Conservation (phyloP, 2,888 invertebrate genomes). For the Charanyca ferruginea region DNA sequence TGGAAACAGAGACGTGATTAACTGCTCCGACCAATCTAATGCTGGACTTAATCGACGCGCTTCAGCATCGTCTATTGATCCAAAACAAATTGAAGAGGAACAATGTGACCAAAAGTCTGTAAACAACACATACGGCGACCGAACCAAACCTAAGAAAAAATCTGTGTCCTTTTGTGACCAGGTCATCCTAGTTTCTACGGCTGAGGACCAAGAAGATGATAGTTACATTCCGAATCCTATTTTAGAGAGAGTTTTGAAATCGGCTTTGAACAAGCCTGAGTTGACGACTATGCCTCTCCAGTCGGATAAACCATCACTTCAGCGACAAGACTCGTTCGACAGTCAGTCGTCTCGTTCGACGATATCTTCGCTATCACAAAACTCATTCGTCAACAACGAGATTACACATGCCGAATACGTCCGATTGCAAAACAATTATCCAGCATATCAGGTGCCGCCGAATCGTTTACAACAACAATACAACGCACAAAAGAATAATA, state of each 20-base stretch:
- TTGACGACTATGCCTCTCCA: conserved; percentile 89
- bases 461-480: conserved; percentile 82
- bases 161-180: conserved; percentile 98
- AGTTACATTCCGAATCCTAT: conserved; percentile 98
- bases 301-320: conserved; percentile 86
- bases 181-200: conserved; percentile 97
- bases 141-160: conserved; percentile 95
- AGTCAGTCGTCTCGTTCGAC: conserved; percentile 89
- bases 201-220: conserved; percentile 97
- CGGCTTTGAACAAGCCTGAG: conserved; percentile 95
- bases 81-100: conserved; percentile 85
- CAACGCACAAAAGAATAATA: conserved; percentile 79
- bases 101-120: conserved; percentile 79
- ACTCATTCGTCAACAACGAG: conserved; percentile 81
- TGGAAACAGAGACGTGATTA: conserved; percentile 86
- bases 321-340: conserved; percentile 88
- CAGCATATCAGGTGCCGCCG: conserved; percentile 81
- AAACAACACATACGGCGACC: conserved; percentile 85
- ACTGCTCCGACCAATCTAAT: conserved; percentile 84
- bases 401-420: conserved; percentile 82
- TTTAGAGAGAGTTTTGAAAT: conserved; percentile 95
- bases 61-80: conserved; percentile 85
- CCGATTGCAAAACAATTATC: conserved; percentile 81
- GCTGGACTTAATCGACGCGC: conserved; percentile 80
- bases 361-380: conserved; percentile 87